Evolutionary conservation across 2,797 vertebrate species (phyloP).

Genomic region (Tapera naevia): DNA sequence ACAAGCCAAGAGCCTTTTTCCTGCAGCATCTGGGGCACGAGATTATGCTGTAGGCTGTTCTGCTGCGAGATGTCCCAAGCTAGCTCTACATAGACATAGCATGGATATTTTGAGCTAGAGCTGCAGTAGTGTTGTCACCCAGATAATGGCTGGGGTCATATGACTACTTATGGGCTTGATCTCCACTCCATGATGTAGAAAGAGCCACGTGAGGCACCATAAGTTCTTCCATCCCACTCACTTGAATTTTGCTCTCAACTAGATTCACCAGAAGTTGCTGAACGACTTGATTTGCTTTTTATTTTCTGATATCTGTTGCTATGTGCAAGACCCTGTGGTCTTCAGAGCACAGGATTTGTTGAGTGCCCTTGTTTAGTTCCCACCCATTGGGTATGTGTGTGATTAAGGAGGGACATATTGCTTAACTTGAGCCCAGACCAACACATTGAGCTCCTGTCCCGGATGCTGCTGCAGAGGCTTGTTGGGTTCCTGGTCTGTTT

Average conservation of each 20-base stretch:
- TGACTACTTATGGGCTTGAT: background rate
- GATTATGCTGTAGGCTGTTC: background rate
- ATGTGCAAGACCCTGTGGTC: background rate
- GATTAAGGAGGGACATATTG: background rate
- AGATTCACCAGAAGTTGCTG: no score
- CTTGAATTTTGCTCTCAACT: background rate
- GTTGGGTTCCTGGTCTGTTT: background rate
- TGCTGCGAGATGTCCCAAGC: background rate
- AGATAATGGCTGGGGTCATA: accelerated
- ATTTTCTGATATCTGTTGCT: background rate
- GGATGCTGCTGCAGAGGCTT: background rate
- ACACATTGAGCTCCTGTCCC: background rate
- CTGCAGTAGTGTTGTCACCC: background rate
- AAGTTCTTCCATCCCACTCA: background rate
- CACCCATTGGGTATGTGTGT: accelerated
- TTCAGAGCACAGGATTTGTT: background rate
- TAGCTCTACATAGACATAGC: background rate
- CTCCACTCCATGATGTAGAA: background rate
- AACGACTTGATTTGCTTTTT: background rate
- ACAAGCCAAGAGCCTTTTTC: background rate
- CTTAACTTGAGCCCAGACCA: background rate
- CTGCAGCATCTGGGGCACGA: background rate
- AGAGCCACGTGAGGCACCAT: background rate
- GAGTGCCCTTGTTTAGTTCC: background rate
- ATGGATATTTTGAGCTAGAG: background rate